Conservation (phyloP, 2,888 invertebrate genomes). For the Odiellus spinosus region DNA sequence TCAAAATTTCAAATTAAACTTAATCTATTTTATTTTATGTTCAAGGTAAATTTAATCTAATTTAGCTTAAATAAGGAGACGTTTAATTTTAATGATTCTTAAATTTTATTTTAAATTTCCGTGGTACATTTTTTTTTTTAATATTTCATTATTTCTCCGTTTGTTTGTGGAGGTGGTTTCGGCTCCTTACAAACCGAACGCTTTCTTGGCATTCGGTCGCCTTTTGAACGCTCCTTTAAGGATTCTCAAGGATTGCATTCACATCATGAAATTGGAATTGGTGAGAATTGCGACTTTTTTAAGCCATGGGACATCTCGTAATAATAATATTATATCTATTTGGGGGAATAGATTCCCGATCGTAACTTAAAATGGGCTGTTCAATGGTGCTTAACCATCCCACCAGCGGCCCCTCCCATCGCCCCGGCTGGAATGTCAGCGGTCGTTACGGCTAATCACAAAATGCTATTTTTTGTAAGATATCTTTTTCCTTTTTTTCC, state of each 20-base stretch:
- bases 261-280: constrained; percentile 59
- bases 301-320: no score
- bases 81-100: no score
- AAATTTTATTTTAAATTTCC: no score
- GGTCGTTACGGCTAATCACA: constrained; percentile 64
- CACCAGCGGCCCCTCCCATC: constrained; percentile 67
- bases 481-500: background rate
- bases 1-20: no score
- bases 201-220: constrained; percentile 67
- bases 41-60: no score
- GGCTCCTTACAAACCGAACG: constrained; percentile 78
- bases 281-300: no score
- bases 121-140: no score
- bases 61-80: no score
- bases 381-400: constrained; percentile 80
- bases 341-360: constrained; percentile 26
- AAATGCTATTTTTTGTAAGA: constrained; percentile 74
- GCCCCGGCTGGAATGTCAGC: constrained; percentile 81
- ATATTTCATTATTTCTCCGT: no score
- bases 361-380: constrained; percentile 49
- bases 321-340: no score
- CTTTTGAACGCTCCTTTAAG: constrained; percentile 68
- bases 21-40: no score
- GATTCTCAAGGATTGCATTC: constrained; percentile 78
- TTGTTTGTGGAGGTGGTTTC: constrained; percentile 54